Evolutionary conservation across 2,797 vertebrate species (phyloP), one percentile per base, ranked within the genome.

Genomic region (Diceros bicornis): DNA sequence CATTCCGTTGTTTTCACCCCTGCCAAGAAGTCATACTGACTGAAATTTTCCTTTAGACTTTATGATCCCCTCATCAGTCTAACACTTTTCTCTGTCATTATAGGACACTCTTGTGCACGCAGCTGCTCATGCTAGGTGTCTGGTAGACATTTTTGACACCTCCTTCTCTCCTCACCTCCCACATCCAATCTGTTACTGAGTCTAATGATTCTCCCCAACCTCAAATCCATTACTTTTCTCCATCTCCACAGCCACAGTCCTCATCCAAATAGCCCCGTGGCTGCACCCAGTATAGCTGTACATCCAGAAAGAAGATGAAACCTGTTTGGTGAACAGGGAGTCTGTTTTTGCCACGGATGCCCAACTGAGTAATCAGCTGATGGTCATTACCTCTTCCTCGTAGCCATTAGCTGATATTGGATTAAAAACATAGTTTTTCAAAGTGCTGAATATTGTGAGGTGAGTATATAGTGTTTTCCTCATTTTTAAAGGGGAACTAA

Each of bases 341-440:
- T 47, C 20, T 64, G 47, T n/a, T 59, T 78, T 66, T 72, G 62
- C 12, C 16, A 2, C 7, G 34, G 41, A 44, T 75, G 50, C 27
- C 2, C 47, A 62, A 87, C 47, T 92, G 78, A 44, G n/a, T 62
- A 44, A 68, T 37, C 23, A 27, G 17, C 32, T 32, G 20, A 27
- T 25, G 27, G 14, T 34, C 55, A 34, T 55, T 41, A 4, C n/a
- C n/a, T 81, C 72, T 74, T 78, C 62, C 29, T 72, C 17, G n/a
- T 17, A 81, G 23, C 55, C 71, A 44, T 72, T 47, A 64, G 32
- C 25, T 89, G 79, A 61, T 37, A 74, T 12, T 86, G n/a, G 7
- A 32, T 64, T 61, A 77, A 93, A 88, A 66, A 41, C 41, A 59
- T 77, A 64, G n/a, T 57, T 68, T 95, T 89, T 93, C 55, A 86